Conservation (phyloP, 1,140 invertebrate species). For the Ceratina australensis region DNA sequence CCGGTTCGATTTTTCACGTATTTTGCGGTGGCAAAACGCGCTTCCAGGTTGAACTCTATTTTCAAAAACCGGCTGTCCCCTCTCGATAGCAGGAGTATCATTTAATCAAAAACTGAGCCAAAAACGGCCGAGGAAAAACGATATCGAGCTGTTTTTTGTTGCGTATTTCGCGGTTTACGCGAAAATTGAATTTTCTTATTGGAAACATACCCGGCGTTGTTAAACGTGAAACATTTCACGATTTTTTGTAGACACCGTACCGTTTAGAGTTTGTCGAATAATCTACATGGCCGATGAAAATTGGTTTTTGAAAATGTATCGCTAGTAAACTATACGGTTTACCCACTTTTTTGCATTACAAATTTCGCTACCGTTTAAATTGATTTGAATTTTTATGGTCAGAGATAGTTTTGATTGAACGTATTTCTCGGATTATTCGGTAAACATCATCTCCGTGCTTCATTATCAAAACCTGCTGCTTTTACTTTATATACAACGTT, state of each 20-base stretch:
- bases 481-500: too few relatives aligned
- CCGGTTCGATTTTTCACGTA: slow-evolving; percentile 6
- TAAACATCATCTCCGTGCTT: too few relatives aligned
- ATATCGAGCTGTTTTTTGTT: neutral
- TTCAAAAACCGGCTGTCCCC: slow-evolving; percentile 14
- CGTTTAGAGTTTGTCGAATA: neutral
- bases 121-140: neutral
- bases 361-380: too few relatives aligned
- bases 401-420: too few relatives aligned
- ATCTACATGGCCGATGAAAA: neutral
- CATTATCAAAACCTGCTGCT: too few relatives aligned
- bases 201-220: neutral
- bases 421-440: too few relatives aligned
- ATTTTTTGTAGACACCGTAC: neutral
- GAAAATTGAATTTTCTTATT: slow-evolving; percentile 37
- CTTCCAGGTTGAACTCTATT: neutral
- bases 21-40: slow-evolving; percentile 27
- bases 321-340: too few relatives aligned
- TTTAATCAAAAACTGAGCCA: slow-evolving; percentile 24
- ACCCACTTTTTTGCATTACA: too few relatives aligned
- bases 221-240: neutral
- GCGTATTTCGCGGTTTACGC: neutral
- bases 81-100: slow-evolving; percentile 4
- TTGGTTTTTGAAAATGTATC: neutral
- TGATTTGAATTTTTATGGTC: too few relatives aligned